Conservation (phyloP, 2,113 vertebrate genomes). For the Tragelaphus scriptus region DNA sequence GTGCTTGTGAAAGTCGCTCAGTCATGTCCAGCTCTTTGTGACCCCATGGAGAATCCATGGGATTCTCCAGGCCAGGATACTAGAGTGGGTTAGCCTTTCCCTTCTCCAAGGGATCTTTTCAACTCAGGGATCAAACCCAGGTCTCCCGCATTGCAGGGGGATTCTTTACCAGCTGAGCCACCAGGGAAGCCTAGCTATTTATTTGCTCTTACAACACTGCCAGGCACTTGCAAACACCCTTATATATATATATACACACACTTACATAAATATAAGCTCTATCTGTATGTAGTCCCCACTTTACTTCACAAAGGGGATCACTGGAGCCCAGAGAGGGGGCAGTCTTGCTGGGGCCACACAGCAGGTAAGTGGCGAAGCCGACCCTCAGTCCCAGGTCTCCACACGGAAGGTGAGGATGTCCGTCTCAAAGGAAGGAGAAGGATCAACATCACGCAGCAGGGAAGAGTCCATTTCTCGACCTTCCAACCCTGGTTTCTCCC, state of each 20-base stretch:
- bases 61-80: neutral
- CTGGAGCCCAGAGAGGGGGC: accelerated
- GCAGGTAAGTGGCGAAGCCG: neutral
- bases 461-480: neutral
- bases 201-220: neutral
- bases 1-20: neutral
- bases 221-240: neutral
- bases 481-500: neutral
- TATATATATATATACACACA: neutral
- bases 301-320: neutral
- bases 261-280: neutral
- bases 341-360: neutral
- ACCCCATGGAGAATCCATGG: neutral
- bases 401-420: too few species aligned
- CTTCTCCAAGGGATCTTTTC: neutral
- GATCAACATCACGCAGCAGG: accelerated
- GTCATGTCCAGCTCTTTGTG: neutral
- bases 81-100: neutral
- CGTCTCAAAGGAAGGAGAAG: neutral
- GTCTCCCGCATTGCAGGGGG: neutral
- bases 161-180: neutral
- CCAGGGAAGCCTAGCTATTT: neutral
- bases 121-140: neutral
- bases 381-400: neutral
- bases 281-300: too few species aligned